Conservation (phyloP, 2,113 vertebrate genomes). For the Parus major region DNA sequence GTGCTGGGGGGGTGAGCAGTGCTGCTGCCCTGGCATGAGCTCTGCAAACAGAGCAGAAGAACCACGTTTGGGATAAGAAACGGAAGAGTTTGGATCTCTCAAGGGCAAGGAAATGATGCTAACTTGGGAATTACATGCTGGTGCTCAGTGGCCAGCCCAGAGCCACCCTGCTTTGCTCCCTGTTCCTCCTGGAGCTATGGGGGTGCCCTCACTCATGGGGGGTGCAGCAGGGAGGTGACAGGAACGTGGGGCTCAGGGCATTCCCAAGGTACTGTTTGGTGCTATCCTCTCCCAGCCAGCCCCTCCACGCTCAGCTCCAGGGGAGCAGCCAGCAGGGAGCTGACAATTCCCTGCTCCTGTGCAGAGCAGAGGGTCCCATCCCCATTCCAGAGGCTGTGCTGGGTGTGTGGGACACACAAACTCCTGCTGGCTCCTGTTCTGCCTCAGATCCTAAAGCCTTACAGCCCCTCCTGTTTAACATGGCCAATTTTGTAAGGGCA, state of each 20-base stretch:
- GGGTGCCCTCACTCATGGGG: fast-evolving
- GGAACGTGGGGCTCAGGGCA: neutral
- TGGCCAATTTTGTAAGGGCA: neutral
- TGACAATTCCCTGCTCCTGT: neutral
- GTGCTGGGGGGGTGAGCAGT: fast-evolving
- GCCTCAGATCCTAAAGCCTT: constrained; percentile 14
- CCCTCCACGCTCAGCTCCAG: neutral
- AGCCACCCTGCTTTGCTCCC: neutral
- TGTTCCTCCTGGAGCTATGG: fast-evolving
- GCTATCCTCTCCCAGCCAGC: neutral
- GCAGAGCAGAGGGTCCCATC: neutral
- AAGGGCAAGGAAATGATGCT: neutral
- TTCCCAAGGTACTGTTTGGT: constrained; percentile 28
- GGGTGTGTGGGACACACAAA: neutral
- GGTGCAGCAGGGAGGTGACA: neutral
- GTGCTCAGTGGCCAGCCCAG: neutral
- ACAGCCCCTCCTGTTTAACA: neutral
- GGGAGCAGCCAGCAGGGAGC: neutral
- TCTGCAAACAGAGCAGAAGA: neutral
- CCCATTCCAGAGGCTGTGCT: neutral
- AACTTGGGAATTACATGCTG: neutral
- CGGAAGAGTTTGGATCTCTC: neutral
- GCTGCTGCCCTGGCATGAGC: neutral
- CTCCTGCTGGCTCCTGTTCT: fast-evolving
- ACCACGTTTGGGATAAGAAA: fast-evolving